These are phyloP conservation scores for Tipula helvola DNA, from an alignment of 2,888 invertebrate genomes.

Conservation along the genomic window DNA sequence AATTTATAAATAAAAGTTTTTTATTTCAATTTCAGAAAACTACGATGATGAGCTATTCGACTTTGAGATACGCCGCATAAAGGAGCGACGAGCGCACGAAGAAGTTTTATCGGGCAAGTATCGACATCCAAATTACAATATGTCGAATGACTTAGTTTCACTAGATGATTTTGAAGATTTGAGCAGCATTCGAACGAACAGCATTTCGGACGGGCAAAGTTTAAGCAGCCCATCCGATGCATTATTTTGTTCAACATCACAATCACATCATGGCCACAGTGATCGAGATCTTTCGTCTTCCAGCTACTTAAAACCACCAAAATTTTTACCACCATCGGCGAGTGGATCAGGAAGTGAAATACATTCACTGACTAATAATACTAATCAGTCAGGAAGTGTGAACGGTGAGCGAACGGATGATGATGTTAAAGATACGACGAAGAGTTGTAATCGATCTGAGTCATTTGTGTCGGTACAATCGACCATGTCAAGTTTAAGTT, in stretches of 20 bases:
- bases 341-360: background rate
- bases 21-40: background rate
- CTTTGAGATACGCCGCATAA: conserved; percentile 33
- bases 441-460: background rate
- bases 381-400: background rate
- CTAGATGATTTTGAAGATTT: conserved; percentile 7
- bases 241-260: background rate
- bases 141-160: conserved; percentile 19
- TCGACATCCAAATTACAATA: conserved; percentile 32
- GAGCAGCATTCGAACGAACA: background rate
- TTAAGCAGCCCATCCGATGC: background rate
- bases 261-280: background rate
- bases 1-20: background rate
- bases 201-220: background rate
- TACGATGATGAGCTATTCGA: conserved; percentile 34
- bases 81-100: conserved; percentile 35
- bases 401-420: background rate
- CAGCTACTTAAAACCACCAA: background rate
- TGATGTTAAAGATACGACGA: background rate
- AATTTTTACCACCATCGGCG: conserved; percentile 6
- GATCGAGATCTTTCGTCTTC: background rate
- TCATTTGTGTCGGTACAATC: conserved; percentile 50
- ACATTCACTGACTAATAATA: background rate
- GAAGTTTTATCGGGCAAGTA: conserved; percentile 35
- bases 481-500: conserved; percentile 48